These are phyloP conservation scores for Netelia fuscicornis DNA, from an alignment of 2,888 invertebrate genomes.

Conservation along the genomic window DNA sequence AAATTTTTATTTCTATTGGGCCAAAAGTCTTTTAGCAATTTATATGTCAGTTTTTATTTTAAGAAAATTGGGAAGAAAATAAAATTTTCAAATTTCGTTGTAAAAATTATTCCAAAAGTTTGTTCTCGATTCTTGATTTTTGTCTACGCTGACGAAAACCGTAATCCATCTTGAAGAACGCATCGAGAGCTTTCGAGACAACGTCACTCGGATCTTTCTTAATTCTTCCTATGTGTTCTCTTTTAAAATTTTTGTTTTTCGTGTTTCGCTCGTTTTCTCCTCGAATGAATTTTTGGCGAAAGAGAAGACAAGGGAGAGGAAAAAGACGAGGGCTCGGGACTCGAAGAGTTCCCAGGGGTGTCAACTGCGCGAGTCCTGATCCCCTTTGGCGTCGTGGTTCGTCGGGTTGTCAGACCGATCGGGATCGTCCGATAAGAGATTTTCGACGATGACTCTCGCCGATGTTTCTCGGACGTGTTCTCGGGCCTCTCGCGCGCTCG, in stretches of 20 bases:
- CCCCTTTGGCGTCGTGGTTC: constrained; percentile 72
- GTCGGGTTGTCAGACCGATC: constrained; percentile 75
- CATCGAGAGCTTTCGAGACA: too few species aligned
- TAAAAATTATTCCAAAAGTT: neutral
- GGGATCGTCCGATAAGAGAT: constrained; percentile 63
- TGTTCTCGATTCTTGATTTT: neutral
- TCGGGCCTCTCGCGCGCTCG: constrained; percentile 18
- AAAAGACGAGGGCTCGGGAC: constrained; percentile 51
- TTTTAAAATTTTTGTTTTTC: constrained; percentile 52
- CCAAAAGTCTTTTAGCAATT: too few species aligned
- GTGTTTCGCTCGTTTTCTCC: constrained; percentile 59
- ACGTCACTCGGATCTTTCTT: constrained; percentile 41
- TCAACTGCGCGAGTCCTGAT: constrained; percentile 68
- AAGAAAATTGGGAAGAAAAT: too few species aligned
- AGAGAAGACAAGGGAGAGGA: constrained; percentile 47
- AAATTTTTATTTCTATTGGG: too few species aligned
- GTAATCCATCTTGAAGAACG: too few species aligned
- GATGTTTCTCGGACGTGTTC: constrained; percentile 9
- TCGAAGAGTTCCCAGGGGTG: constrained; percentile 69
- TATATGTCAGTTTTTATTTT: too few species aligned
- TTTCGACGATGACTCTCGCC: constrained; percentile 49
- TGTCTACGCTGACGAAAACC: neutral
- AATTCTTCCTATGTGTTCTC: constrained; percentile 54
- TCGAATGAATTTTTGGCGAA: constrained; percentile 35
- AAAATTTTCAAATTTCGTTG: too few species aligned